Base-by-base conservation (phyloP, 23 tunicate species). In the Trididemnum nubilum region DNA sequence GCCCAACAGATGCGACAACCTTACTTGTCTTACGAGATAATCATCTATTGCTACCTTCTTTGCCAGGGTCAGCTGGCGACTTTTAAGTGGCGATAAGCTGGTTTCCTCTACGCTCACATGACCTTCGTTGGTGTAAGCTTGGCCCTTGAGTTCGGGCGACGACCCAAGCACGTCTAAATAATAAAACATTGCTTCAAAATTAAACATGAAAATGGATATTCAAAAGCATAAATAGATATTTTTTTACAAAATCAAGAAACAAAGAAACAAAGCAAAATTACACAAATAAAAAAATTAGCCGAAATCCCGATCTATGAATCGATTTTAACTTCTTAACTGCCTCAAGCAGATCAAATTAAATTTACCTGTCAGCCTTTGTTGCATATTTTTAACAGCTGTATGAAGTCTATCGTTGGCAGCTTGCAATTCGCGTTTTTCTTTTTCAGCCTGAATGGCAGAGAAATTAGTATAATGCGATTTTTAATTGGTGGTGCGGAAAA, bases 371-470 rank as follows among this genome's bases (percentile, higher is more conserved):
- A 90, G 35, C 0, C 86, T 58, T 33, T 34, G 35, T 58, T 90
- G 85, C 96, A 90, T 90, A 12, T 83, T 78, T 18, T 83, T 58
- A 23, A 90, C 79, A 34, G 89, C 82, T 24, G 82, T 50, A 34
- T 40, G 80, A 3, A 88, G 60, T 5, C 86, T 66, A 36, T 49
- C 36, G 51, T 90, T 90, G 18, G 89, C 76, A 19, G 73, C 79
- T 15, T 57, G 84, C 33, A 90, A 51, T 28, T 83, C 83, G 28
- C 77, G 54, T 64, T 90, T 80, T 39, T 90, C 86, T 29, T 73
- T 83, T 80, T 85, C 89, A 1, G 82, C 89, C 96, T 90, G 67
- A 7, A 22, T 44, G n/a, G n/a, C n/a, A n/a, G n/a, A n/a, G n/a
- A n/a, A n/a, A n/a, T n/a, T n/a, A n/a, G n/a, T n/a, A n/a, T n/a